Evolutionary conservation across 2,888 invertebrate genomes (phyloP), one percentile per base, ranked within the genome.

Genomic region (Tiphia femorata): DNA sequence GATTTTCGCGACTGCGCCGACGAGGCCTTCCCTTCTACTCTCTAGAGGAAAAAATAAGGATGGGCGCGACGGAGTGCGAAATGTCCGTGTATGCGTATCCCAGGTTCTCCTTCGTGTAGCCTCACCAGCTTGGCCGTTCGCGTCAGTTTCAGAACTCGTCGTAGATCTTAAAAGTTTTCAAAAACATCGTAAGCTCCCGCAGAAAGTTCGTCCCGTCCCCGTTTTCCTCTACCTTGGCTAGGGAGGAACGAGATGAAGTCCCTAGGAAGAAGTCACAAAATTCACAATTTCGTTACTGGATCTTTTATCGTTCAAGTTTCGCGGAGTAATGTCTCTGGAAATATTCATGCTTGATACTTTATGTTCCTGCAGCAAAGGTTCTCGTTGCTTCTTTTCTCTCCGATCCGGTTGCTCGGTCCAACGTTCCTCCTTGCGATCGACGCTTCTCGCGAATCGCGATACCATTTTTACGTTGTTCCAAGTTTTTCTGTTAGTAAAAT

Each of bases 221-320:
- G 23, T n/a, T 25, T 5, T 19, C 17, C 29, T 2, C 43, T n/a
- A 14, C 10, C 1, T 19, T 7, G 30, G n/a, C 8, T 12, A 20
- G 49, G 40, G 50, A 50, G 53, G 42, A 48, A 23, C 49, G 40
- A 47, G 62, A 50, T 38, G 51, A 58, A 62, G 65, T 62, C 62
- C 14, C 38, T 52, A 5, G 25, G 47, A 30, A 21, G 30, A 52
- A 66, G 66, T 62, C 56, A 63, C 33, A 48, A 59, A 55, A 66
- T 66, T 66, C 66, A 52, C 59, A 59, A 66, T 66, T 66, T 57
- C 54, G 66, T 66, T 66, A 59, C 56, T 52, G 49, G 63, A 66
- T 66, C 59, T 65, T 66, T 66, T 53, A 56, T 60, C 43, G 38
- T 41, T 46, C 40, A 61, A 62, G 62, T 62, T 65, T 51, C 53